Evolutionary conservation across 2,113 vertebrate genomes (phyloP), one percentile per base, ranked within the genome.

Genomic region (Vidua macroura): DNA sequence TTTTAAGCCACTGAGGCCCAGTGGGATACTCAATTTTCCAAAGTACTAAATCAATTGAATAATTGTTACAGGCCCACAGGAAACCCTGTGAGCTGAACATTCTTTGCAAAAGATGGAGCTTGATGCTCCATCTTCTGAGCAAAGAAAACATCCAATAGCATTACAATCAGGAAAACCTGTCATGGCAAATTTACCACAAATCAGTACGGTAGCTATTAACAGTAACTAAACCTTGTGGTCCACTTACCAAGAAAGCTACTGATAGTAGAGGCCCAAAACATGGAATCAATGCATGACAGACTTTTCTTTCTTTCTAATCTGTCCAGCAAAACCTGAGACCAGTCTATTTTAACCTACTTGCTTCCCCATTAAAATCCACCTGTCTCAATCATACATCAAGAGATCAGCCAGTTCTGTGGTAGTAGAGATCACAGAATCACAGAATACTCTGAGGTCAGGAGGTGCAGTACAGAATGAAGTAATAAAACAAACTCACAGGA

Each of bases 201-300:
- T 27, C 22, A 20, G 23, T n/a, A 59, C 1, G 0, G 39, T 39
- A 59, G 11, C 24, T 52, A 11, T 22, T 44, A 41, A 5, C 2
- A 0, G 9, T 60, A 59, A n/a, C 8, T 59, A 66, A 66, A 52
- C 14, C 9, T n/a, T 7, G 37, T n/a, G 8, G 22, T 49, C 27
- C 15, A 7, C 12, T 58, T 66, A 6, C 10, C 22, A 44, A 11
- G 31, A 56, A 73, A 51, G 22, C 3, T 37, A 33, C 31, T 23
- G 12, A 51, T 13, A 66, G 22, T 4, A 58, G 15, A 14, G 2
- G 8, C 37, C 17, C 18, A 51, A 81, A 66, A 33, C 31, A n/a
- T 1, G 48, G 49, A 48, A 70, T 30, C 9, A 70, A 28, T 8
- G 15, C 14, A 44, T 31, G 7, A 37, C 18, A 56, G 27, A 37